These are phyloP conservation scores for Orthonevra nobilis DNA, from an alignment of 2,888 invertebrate species.

Conservation along the genomic window DNA sequence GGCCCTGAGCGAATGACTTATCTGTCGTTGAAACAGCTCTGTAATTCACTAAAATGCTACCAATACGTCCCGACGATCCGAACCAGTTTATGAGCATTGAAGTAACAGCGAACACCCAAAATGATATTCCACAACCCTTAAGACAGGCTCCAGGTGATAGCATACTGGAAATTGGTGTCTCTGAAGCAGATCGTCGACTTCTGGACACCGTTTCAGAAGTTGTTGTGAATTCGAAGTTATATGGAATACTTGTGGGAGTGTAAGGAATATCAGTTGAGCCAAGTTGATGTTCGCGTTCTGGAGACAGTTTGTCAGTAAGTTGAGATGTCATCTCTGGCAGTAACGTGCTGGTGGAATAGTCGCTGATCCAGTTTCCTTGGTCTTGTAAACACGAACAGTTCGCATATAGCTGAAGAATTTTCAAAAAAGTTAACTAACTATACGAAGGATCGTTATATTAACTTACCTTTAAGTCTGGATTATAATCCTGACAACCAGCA, in stretches of 20 bases:
- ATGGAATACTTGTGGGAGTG: background rate
- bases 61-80: conserved; percentile 85
- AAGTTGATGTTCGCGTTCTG: conserved; percentile 33
- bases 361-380: background rate
- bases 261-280: conserved; percentile 9
- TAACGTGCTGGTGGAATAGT: background rate
- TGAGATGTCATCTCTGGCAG: conserved; percentile 5
- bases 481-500: conserved; percentile 83
- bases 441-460: background rate
- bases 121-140: conserved; percentile 80
- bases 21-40: conserved; percentile 83
- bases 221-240: conserved; percentile 1
- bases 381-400: conserved; percentile 72
- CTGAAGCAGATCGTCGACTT: conserved; percentile 53
- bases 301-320: too few species aligned
- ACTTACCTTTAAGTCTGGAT: conserved; percentile 73
- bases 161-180: conserved; percentile 55
- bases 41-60: conserved; percentile 85
- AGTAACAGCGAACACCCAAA: conserved; percentile 81
- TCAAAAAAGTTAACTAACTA: background rate
- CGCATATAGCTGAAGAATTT: conserved; percentile 74
- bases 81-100: conserved; percentile 83
- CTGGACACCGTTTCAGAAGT: conserved; percentile 4
- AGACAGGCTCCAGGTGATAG: conserved; percentile 80
- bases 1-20: conserved; percentile 85